Conservation (phyloP, 2,797 vertebrate species). For the Calcarius lapponicus region DNA sequence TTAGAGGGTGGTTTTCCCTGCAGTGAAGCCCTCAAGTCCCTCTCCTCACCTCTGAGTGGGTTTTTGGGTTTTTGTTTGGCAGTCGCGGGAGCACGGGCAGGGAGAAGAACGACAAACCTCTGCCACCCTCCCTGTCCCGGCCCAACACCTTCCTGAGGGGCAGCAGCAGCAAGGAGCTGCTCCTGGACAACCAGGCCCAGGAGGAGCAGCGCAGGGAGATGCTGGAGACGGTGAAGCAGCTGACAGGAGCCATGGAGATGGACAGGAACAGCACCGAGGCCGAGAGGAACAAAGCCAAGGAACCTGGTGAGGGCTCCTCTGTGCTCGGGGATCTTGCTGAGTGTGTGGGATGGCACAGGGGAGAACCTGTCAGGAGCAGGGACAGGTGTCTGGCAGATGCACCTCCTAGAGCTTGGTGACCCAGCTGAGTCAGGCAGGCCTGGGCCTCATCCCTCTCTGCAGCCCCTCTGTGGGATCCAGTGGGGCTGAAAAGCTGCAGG, state of each 20-base stretch:
- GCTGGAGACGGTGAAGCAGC: conserved; percentile 80
- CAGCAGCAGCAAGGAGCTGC: conserved; percentile 86
- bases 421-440: not conserved
- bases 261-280: conserved; percentile 79
- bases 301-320: conserved; percentile 77
- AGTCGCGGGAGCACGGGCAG: conserved; percentile 84
- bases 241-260: conserved; percentile 78
- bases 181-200: conserved; percentile 81
- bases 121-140: conserved; percentile 75
- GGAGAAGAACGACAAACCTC: conserved; percentile 89
- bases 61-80: not conserved
- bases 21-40: rapidly evolving
- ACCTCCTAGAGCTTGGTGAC: not conserved
- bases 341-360: not conserved
- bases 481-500: not conserved
- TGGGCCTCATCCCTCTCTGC: rapidly evolving
- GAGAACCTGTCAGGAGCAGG: not conserved
- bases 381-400: not conserved
- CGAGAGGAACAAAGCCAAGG: conserved; percentile 78
- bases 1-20: rapidly evolving
- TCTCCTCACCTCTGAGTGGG: not conserved
- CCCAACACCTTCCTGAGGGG: conserved; percentile 82
- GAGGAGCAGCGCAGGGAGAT: conserved; percentile 86
- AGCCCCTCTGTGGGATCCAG: not conserved
- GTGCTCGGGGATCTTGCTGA: rapidly evolving